Conservation (phyloP, 2,113 vertebrate genomes). For the Corydoras maculifer region DNA sequence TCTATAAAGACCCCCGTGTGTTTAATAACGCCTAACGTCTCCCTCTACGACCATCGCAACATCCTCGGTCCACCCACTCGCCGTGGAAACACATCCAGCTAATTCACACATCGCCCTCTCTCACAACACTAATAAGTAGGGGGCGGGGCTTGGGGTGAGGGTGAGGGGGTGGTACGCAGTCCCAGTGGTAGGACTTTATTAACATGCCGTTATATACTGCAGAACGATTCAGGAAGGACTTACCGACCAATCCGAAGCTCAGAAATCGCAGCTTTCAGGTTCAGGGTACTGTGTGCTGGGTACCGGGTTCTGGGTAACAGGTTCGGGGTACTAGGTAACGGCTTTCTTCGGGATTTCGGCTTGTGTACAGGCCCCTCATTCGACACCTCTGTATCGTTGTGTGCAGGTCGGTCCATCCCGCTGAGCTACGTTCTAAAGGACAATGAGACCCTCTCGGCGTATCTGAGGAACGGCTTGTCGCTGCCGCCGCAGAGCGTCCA, state of each 20-base stretch:
- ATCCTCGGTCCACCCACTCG: slow-evolving; percentile 15
- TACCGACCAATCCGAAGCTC: slow-evolving; percentile 5
- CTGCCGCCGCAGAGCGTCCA: slow-evolving; percentile 45
- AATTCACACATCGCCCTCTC: slow-evolving; percentile 10
- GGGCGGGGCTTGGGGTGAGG: no score
- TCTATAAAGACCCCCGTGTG: slow-evolving; percentile 34
- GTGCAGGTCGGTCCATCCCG: slow-evolving; percentile 48
- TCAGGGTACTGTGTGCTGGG: no score
- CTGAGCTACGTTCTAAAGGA: slow-evolving; percentile 53
- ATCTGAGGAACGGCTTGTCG: slow-evolving; percentile 50
- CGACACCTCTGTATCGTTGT: background rate
- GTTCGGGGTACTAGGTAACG: no score
- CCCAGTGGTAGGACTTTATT: background rate
- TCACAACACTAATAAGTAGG: no score
- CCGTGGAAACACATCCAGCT: background rate
- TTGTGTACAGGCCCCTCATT: no score
- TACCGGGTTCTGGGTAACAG: no score
- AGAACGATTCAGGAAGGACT: slow-evolving; percentile 14
- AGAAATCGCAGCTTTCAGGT: background rate
- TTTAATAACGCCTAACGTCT: slow-evolving; percentile 37
- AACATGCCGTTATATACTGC: background rate
- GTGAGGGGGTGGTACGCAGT: background rate
- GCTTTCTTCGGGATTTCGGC: no score
- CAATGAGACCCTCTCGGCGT: slow-evolving; percentile 57
- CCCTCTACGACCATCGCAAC: slow-evolving; percentile 23